phyloP scores from a whole-genome alignment of 2,888 invertebrate genomes.

The Norana najaformis region DNA sequence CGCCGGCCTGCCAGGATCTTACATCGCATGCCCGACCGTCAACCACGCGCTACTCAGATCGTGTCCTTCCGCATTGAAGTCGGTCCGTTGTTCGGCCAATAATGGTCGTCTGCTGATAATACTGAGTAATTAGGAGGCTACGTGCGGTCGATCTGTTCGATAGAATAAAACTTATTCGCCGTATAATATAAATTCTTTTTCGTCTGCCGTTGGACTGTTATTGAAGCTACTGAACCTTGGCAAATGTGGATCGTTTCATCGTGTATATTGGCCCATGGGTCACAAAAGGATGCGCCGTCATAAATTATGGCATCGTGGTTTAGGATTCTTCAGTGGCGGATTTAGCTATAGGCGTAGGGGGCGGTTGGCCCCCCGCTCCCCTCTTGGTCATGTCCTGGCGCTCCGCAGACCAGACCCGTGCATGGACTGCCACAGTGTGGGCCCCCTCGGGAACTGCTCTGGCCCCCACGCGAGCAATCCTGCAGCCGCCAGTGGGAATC shows the following conservation, averaged over 20 bases:
- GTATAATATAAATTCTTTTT: not conserved
- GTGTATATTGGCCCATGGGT: no score
- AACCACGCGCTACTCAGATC: not conserved
- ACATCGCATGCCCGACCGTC: not conserved
- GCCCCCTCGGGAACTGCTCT: no score
- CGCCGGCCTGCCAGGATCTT: not conserved
- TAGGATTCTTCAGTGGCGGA: no score
- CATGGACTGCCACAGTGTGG: no score
- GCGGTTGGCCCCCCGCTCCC: no score
- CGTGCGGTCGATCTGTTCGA: not conserved
- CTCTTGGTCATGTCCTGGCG: no score
- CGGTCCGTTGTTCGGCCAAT: not conserved
- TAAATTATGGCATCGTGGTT: not conserved
- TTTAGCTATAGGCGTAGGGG: no score
- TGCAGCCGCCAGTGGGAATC: no score
- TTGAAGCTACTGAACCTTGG: not conserved
- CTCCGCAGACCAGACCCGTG: no score
- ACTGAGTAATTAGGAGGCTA: not conserved
- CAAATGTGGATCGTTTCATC: not conserved
- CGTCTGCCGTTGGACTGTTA: not conserved
- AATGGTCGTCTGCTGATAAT: conserved; percentile 5
- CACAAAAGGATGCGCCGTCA: not conserved
- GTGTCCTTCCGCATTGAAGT: conserved; percentile 1
- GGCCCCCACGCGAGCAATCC: no score
- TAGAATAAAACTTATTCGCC: not conserved